Percentiles rank a stretch among this genome's conserved stretches.
phyloP scores from a whole-genome alignment of 2,797 vertebrate genomes.

The Miichthys miiuy region DNA sequence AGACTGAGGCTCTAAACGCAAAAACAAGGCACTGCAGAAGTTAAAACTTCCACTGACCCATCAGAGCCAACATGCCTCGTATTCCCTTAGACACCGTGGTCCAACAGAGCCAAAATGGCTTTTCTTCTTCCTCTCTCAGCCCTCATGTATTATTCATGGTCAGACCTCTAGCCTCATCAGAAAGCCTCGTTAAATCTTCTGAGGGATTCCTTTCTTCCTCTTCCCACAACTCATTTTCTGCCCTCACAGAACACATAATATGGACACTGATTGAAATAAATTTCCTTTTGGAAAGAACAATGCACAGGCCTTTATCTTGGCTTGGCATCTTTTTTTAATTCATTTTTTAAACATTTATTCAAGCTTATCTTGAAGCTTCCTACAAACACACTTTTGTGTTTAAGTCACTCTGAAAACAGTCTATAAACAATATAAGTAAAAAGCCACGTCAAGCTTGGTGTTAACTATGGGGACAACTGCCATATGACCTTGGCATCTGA shows the following conservation, averaged over 20 bases:
- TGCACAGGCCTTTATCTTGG: slow-evolving; percentile 36
- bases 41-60: slow-evolving; percentile 45
- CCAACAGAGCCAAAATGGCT: slow-evolving; percentile 65
- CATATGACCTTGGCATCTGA: slow-evolving; percentile 4
- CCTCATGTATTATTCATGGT: slow-evolving; percentile 81
- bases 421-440: background rate
- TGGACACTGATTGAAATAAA: slow-evolving; percentile 75
- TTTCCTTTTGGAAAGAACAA: slow-evolving; percentile 68
- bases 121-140: slow-evolving; percentile 57
- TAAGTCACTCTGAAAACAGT: slow-evolving; percentile 1
- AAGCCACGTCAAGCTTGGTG: background rate
- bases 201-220: slow-evolving; percentile 71
- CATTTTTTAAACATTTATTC: slow-evolving; percentile 13
- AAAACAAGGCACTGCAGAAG: slow-evolving; percentile 29
- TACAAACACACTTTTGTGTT: slow-evolving; percentile 13
- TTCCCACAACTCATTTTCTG: slow-evolving; percentile 73
- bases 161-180: slow-evolving; percentile 81
- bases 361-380: slow-evolving; percentile 13
- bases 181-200: slow-evolving; percentile 82
- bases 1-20: slow-evolving; percentile 26
- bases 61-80: slow-evolving; percentile 58
- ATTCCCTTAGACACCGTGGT: slow-evolving; percentile 52
- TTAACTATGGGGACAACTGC: background rate
- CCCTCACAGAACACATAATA: slow-evolving; percentile 73
- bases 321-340: slow-evolving; percentile 14